These are phyloP conservation scores for Eledona agricola DNA, from an alignment of 2,888 invertebrate genomes.

Conservation along the genomic window DNA sequence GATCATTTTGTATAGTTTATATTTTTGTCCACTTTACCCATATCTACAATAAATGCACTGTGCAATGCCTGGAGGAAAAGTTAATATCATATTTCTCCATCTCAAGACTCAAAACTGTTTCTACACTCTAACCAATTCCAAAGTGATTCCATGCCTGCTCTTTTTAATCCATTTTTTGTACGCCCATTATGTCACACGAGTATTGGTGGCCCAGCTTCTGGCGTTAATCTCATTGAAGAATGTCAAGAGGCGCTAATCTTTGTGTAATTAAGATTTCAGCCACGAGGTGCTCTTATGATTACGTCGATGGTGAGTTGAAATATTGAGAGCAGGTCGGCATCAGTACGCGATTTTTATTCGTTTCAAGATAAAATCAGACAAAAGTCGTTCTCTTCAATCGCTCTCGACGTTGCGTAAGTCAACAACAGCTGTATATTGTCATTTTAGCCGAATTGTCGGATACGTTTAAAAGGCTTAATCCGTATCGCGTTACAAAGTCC, in stretches of 20 bases:
- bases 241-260: constrained; percentile 32
- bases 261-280: constrained; percentile 26
- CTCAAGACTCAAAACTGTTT: no score
- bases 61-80: no score
- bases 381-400: constrained; percentile 1
- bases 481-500: constrained; percentile 50
- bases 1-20: no score
- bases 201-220: no score
- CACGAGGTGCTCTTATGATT: constrained; percentile 27
- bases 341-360: no score
- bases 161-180: no score
- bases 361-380: constrained; percentile 5
- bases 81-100: no score
- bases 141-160: no score
- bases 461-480: constrained; percentile 47
- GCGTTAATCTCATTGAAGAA: constrained; percentile 30
- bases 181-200: no score
- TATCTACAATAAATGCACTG: no score
- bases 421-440: constrained; percentile 38
- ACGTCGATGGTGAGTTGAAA: constrained; percentile 25
- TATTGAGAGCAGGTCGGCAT: constrained; percentile 19
- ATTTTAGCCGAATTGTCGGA: constrained; percentile 44
- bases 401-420: constrained; percentile 24
- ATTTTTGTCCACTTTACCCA: no score
- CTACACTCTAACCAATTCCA: no score